Evolutionary conservation across 1,140 invertebrate species (phyloP), one percentile per base, ranked within the genome.

Genomic region (Physella acuta): DNA sequence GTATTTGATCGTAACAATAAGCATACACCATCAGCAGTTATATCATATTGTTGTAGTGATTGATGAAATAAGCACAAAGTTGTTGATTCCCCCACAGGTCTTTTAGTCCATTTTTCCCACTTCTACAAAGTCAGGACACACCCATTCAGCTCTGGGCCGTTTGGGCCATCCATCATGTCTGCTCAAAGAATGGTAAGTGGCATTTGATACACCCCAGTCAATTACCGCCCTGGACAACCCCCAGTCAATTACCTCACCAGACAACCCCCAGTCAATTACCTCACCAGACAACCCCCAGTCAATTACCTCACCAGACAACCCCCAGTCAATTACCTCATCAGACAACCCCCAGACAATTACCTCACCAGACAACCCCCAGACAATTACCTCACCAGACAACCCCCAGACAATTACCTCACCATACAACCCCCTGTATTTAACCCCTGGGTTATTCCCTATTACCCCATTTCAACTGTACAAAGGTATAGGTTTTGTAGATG

Each of bases 141-240:
- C 81, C 84, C 34, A 91, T 92, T 49, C 92, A 92, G 77, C 80
- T 93, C 26, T 93, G 92, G 92, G 91, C 92, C 36, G 88, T 92
- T 11, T 93, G 92, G 92, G 92, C 92, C 0, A 91, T 93, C 74
- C 90, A 92, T 79, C 92, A 93, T 82, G 92, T 93, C 44, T 92
- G 91, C 79, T 90, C 89, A 11, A 92, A 91, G 83, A 92, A 92
- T 76, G 81, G 82, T 81, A 75, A 70, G 75, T 52, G 64, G 44
- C 66, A 37, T 30, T 61, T 37, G 16, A 11, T 59, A 31, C n/a
- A 20, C n/a, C 17, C 28, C 11, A 11, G 34, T 28, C 30, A 67
- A 55, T 26, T 26, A n/a, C n/a, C n/a, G n/a, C n/a, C n/a, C n/a
- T n/a, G n/a, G n/a, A n/a, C 39, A 39, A 4, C 20, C n/a, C 39